Conservation (phyloP, 2,113 vertebrate genomes). For the Hystrix cristata region DNA sequence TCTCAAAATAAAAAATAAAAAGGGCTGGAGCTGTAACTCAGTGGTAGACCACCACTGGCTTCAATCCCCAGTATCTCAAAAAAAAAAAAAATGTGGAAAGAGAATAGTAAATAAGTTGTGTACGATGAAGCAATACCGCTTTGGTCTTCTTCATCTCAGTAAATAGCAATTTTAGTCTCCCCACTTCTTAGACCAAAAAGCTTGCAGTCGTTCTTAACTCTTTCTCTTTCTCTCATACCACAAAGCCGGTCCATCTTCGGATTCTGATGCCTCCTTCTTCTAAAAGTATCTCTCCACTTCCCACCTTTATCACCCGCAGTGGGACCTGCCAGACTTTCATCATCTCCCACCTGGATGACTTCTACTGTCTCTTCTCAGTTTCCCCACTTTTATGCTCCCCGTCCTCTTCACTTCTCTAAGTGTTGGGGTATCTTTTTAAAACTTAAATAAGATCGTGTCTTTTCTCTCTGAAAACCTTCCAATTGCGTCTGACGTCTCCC, state of each 20-base stretch:
- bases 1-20: not conserved
- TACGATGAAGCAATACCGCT: not conserved
- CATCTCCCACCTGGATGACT: not conserved
- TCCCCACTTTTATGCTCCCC: not conserved
- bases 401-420: not conserved
- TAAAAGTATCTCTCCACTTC: not conserved
- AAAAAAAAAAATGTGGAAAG: too few relatives aligned
- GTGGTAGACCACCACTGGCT: not conserved
- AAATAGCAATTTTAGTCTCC: not conserved
- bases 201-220: not conserved
- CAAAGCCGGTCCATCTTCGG: not conserved
- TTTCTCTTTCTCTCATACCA: not conserved
- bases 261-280: not conserved
- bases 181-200: not conserved
- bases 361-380: not conserved
- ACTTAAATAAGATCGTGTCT: not conserved
- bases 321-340: not conserved
- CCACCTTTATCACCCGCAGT: not conserved
- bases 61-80: not conserved
- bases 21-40: not conserved
- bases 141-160: not conserved
- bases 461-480: not conserved
- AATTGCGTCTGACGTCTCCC: not conserved
- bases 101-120: not conserved
- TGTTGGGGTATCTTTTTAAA: not conserved